Conservation (phyloP, 2,797 vertebrate species). For the Bryconaethiops microstoma region DNA sequence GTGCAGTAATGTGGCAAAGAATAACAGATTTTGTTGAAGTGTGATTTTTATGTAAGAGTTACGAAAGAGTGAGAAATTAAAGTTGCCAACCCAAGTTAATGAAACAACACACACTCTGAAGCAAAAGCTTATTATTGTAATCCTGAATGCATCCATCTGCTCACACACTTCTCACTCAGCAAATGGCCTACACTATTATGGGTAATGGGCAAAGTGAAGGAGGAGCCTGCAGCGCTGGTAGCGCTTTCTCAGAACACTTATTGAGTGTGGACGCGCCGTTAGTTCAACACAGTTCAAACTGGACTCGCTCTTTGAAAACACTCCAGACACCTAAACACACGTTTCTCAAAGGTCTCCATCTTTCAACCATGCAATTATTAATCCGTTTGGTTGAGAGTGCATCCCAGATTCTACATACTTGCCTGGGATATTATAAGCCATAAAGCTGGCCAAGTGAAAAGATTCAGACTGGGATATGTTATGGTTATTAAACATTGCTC, state of each 20-base stretch:
- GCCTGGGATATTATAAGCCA: background rate
- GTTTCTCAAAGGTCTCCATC: constrained; percentile 24
- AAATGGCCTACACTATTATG: constrained; percentile 39
- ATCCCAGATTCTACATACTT: constrained; percentile 1
- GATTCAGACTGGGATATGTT: background rate
- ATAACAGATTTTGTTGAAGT: background rate
- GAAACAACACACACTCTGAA: constrained; percentile 3
- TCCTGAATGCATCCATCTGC: constrained; percentile 15
- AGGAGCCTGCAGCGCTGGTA: constrained; percentile 28
- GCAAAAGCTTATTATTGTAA: constrained; percentile 15
- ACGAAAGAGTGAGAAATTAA: background rate
- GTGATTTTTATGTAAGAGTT: constrained; percentile 15
- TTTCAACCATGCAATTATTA: constrained; percentile 14
- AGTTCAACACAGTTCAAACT: constrained; percentile 55
- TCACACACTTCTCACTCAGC: constrained; percentile 9
- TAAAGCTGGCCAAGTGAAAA: background rate
- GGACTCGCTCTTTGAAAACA: constrained; percentile 43
- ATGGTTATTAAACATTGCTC: background rate
- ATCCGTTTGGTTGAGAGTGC: constrained; percentile 10
- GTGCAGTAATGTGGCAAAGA: background rate
- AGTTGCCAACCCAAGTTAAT: constrained; percentile 2
- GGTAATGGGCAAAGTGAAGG: constrained; percentile 23
- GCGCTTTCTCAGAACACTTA: constrained; percentile 48
- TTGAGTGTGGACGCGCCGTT: constrained; percentile 53
- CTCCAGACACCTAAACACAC: constrained; percentile 38